Conservation (phyloP, 2,888 invertebrate genomes). For the Metellina segmentata region DNA sequence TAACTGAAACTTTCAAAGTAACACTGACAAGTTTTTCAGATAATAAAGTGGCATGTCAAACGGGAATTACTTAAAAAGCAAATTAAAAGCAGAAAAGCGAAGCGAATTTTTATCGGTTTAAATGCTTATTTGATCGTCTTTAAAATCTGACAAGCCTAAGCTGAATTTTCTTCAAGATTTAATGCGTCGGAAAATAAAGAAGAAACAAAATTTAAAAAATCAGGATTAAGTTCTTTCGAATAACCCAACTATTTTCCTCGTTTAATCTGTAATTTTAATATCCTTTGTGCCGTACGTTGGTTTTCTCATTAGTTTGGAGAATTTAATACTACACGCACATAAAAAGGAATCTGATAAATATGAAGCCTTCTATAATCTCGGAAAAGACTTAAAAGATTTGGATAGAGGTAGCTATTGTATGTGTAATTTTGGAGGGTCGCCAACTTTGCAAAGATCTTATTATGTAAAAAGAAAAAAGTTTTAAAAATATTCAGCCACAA, state of each 20-base stretch:
- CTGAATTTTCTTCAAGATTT: background rate
- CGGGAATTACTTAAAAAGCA: background rate
- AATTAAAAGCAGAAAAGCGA: background rate
- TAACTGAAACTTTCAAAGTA: too few species aligned
- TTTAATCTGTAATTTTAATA: conserved; percentile 53
- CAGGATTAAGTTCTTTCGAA: background rate
- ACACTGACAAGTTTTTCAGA: background rate
- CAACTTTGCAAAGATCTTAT: background rate
- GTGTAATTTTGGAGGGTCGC: conserved; percentile 32
- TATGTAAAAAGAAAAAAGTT: background rate
- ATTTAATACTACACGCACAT: conserved; percentile 42
- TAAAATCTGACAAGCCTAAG: conserved; percentile 17
- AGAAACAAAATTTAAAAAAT: background rate
- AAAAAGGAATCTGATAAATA: conserved; percentile 44
- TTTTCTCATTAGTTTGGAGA: conserved; percentile 31
- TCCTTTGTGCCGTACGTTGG: conserved; percentile 33
- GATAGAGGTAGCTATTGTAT: conserved; percentile 17
- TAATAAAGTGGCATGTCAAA: background rate
- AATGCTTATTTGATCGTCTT: background rate
- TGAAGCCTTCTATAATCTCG: conserved; percentile 32
- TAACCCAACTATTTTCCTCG: conserved; percentile 8
- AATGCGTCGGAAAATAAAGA: background rate
- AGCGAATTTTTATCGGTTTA: background rate
- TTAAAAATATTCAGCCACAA: background rate
- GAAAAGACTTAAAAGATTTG: conserved; percentile 51